These are phyloP conservation scores for Ormyrus rosae DNA, from an alignment of 2,888 invertebrate genomes.

Conservation along the genomic window DNA sequence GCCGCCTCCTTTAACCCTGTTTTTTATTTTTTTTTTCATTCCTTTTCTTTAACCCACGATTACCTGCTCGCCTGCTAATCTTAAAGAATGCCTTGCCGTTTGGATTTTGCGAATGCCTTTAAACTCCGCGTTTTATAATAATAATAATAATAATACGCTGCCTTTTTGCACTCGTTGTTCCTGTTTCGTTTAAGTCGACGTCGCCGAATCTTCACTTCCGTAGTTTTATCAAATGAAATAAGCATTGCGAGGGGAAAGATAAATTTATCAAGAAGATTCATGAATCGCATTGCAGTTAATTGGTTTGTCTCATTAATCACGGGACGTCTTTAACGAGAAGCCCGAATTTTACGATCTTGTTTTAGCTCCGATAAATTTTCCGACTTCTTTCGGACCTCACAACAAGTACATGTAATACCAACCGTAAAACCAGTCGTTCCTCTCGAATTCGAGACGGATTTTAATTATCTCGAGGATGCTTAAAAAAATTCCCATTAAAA, in stretches of 20 bases:
- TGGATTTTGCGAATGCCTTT: neutral
- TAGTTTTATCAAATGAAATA: too few species aligned
- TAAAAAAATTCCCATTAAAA: too few species aligned
- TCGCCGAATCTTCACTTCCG: neutral
- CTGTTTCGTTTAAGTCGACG: neutral
- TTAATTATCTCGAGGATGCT: too few species aligned
- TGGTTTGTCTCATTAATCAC: slow-evolving; percentile 6
- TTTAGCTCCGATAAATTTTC: slow-evolving; percentile 4
- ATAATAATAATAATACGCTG: too few species aligned
- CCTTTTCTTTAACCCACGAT: neutral
- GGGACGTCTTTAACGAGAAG: neutral
- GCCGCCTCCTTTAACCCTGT: neutral
- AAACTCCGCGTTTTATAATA: neutral
- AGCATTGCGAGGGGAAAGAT: too few species aligned
- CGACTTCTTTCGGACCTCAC: neutral
- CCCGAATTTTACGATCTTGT: neutral
- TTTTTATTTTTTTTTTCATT: neutral
- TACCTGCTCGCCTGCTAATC: neutral
- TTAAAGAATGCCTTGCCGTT: neutral
- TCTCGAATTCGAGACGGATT: too few species aligned
- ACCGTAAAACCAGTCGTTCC: too few species aligned
- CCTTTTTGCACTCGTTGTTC: too few species aligned
- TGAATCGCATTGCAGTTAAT: neutral
- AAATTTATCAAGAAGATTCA: neutral
- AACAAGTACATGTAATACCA: too few species aligned